These are phyloP conservation scores for Acyrthosiphon pisum DNA, from an alignment of 1,140 invertebrate species.

Conservation along the genomic window DNA sequence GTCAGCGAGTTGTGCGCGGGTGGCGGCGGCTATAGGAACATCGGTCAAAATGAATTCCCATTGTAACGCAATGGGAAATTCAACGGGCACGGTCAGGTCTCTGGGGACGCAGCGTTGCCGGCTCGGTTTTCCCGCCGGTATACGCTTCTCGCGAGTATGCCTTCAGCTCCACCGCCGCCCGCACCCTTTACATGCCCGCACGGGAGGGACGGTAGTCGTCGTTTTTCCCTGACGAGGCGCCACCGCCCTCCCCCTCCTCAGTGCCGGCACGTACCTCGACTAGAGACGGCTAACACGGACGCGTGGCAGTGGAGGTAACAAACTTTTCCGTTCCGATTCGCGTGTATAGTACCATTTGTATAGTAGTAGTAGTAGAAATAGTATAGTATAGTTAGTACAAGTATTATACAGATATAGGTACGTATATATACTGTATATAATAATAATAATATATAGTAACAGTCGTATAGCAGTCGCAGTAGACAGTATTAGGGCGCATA, in stretches of 20 bases:
- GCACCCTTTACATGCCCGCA: background rate
- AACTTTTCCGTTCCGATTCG: constrained; percentile 46
- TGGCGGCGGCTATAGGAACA: background rate
- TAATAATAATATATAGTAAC: background rate
- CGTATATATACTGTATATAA: background rate
- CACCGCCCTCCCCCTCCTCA: background rate
- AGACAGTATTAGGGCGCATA: background rate
- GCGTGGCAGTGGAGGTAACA: background rate
- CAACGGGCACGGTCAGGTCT: constrained; percentile 55
- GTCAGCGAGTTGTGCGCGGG: background rate
- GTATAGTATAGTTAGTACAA: background rate
- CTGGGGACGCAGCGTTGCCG: constrained; percentile 54
- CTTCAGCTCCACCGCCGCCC: background rate
- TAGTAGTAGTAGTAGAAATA: background rate
- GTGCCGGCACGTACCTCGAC: constrained; percentile 1
- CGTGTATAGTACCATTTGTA: background rate
- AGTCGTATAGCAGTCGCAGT: background rate
- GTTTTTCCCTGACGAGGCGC: constrained; percentile 25
- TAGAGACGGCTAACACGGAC: constrained; percentile 1
- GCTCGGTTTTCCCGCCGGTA: constrained; percentile 55
- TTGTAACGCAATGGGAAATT: constrained; percentile 55
- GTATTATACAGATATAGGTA: background rate
- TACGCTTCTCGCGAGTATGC: background rate
- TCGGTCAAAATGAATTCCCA: constrained; percentile 56
- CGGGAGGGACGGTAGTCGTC: background rate